phyloP scores from a whole-genome alignment of 1,140 invertebrate genomes.

The Meloidogyne floridensis region DNA sequence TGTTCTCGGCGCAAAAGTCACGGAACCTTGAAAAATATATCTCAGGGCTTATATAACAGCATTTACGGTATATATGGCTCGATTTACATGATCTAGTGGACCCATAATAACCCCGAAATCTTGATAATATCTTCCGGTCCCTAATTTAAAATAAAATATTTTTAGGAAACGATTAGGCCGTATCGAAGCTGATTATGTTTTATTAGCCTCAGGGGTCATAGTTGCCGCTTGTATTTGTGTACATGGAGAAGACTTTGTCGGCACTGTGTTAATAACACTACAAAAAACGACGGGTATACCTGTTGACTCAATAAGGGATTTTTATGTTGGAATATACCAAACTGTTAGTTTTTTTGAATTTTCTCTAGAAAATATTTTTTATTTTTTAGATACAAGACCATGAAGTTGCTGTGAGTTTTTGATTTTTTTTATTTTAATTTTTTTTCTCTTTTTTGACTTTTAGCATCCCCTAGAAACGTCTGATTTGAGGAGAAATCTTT shows the following conservation, averaged over 20 bases:
- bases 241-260: slow-evolving; percentile 31
- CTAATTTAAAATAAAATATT: too few relatives aligned
- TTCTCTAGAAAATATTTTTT: background rate
- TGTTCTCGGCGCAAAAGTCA: too few relatives aligned
- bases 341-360: slow-evolving; percentile 25
- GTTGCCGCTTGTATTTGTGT: slow-evolving; percentile 30
- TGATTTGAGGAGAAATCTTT: slow-evolving; percentile 4
- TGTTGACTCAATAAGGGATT: slow-evolving; percentile 16
- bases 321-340: slow-evolving; percentile 35
- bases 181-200: slow-evolving; percentile 32
- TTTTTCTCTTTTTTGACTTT: background rate
- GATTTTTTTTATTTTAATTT: background rate
- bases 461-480: slow-evolving; percentile 13
- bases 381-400: slow-evolving; percentile 7
- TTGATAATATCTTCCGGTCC: too few relatives aligned
- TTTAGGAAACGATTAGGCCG: slow-evolving; percentile 31
- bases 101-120: too few relatives aligned
- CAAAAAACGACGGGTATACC: slow-evolving; percentile 28
- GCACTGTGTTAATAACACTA: slow-evolving; percentile 15
- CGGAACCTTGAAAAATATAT: too few relatives aligned
- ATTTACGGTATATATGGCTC: too few relatives aligned
- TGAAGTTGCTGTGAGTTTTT: slow-evolving; percentile 8
- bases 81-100: too few relatives aligned
- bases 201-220: slow-evolving; percentile 33
- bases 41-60: too few relatives aligned